A percentile compares a stretch with the other conserved stretches of the same genome.
Evolutionary conservation across 2,888 invertebrate species (phyloP).

Genomic region (Spilarctia lutea): DNA sequence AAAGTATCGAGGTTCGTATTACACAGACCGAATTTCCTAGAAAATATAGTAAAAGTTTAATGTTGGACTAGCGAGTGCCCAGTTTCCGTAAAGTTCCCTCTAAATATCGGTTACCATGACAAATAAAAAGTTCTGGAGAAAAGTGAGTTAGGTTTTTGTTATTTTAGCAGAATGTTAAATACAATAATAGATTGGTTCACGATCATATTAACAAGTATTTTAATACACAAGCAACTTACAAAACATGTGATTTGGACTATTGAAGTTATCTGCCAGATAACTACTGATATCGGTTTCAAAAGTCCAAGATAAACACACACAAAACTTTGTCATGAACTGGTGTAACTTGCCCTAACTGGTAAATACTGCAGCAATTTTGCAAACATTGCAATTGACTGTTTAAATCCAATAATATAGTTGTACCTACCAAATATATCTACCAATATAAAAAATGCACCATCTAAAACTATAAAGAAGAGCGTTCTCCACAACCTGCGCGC

Average conservation of each 20-base stretch:
- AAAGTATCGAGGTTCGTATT: neutral
- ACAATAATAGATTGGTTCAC: neutral
- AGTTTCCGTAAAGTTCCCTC: neutral
- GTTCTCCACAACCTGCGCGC: neutral
- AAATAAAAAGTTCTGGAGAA: neutral
- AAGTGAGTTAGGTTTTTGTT: neutral
- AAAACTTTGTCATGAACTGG: too few relatives aligned
- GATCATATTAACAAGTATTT: neutral
- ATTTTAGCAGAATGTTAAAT: neutral
- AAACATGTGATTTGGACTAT: too few relatives aligned
- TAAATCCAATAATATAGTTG: neutral
- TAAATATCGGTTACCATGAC: neutral
- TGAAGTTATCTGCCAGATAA: too few relatives aligned
- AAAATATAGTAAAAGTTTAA: neutral
- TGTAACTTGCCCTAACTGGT: too few relatives aligned
- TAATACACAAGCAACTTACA: neutral
- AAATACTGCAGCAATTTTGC: too few relatives aligned
- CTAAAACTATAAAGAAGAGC: too few relatives aligned
- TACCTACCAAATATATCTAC: neutral
- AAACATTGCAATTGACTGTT: neutral
- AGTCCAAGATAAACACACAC: too few relatives aligned
- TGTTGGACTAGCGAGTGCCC: neutral
- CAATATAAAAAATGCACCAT: too few relatives aligned
- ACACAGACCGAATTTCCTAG: neutral
- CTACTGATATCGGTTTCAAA: too few relatives aligned